Evolutionary conservation across 2,888 invertebrate species (phyloP).

Genomic region (Scelioninae gen. 1): DNA sequence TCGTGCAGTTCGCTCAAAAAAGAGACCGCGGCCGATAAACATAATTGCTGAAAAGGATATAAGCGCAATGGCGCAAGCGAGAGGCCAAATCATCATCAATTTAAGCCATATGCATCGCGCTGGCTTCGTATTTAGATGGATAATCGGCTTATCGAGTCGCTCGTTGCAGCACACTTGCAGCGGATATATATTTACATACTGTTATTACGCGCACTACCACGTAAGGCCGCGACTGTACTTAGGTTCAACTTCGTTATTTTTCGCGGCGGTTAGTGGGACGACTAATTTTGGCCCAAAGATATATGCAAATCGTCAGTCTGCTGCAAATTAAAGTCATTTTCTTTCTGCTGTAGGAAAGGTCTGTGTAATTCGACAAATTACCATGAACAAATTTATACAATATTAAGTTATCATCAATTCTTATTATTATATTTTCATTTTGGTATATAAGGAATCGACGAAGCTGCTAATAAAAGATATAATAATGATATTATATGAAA

Average conservation of each 20-base stretch:
- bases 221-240: constrained; percentile 67
- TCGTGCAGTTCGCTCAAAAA: no score
- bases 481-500: no score
- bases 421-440: no score
- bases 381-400: no score
- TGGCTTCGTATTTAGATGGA: constrained; percentile 84
- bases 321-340: constrained; percentile 17
- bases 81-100: constrained; percentile 77
- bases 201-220: constrained; percentile 71
- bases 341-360: neutral
- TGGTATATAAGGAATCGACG: no score
- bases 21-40: constrained; percentile 50
- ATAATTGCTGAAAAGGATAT: constrained; percentile 47
- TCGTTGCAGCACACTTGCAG: constrained; percentile 76
- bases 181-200: constrained; percentile 74
- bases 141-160: constrained; percentile 83
- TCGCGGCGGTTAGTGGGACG: constrained; percentile 44
- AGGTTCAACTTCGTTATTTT: constrained; percentile 65
- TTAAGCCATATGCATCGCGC: constrained; percentile 83
- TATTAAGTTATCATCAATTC: no score
- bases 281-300: constrained; percentile 61
- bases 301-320: constrained; percentile 39
- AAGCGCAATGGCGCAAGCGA: constrained; percentile 34
- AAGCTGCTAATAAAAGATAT: no score
- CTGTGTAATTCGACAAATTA: no score